Percentiles rank a stretch among this genome's conserved stretches.
These are phyloP conservation scores for Phyllotis vaccarum DNA, from an alignment of 2,797 vertebrate species.

Conservation along the genomic window DNA sequence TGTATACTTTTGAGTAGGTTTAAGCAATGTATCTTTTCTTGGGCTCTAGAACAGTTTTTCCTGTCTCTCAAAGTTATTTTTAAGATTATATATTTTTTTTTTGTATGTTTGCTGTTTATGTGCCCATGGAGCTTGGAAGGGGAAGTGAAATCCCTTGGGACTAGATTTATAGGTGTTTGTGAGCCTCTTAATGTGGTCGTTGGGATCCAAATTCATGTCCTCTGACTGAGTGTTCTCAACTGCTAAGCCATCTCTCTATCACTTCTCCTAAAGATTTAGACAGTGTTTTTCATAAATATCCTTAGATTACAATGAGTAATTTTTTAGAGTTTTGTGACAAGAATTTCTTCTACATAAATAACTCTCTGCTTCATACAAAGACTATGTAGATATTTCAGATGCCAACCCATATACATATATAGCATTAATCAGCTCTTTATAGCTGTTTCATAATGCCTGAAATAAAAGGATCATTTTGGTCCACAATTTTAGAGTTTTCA, in stretches of 20 bases:
- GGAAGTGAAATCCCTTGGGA: background rate
- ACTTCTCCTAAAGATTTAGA: background rate
- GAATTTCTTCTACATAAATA: background rate
- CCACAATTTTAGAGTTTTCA: background rate
- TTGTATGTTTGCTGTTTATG: background rate
- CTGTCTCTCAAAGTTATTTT: background rate
- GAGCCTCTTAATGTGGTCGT: background rate
- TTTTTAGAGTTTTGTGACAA: background rate
- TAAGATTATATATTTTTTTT: background rate
- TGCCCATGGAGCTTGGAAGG: background rate
- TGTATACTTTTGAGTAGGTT: background rate
- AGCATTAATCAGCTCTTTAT: background rate
- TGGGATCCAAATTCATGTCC: background rate
- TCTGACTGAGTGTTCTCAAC: background rate
- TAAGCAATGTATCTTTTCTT: background rate
- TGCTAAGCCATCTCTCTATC: background rate
- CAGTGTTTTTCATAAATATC: background rate
- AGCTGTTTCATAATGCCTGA: background rate
- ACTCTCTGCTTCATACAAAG: background rate
- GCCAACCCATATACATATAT: no score
- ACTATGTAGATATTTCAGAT: background rate
- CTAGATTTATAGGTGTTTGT: background rate
- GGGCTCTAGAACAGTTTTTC: background rate
- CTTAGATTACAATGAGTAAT: background rate
- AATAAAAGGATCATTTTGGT: background rate